phyloP scores from a whole-genome alignment of 2,888 invertebrate species.

The Tyria jacobaeae region DNA sequence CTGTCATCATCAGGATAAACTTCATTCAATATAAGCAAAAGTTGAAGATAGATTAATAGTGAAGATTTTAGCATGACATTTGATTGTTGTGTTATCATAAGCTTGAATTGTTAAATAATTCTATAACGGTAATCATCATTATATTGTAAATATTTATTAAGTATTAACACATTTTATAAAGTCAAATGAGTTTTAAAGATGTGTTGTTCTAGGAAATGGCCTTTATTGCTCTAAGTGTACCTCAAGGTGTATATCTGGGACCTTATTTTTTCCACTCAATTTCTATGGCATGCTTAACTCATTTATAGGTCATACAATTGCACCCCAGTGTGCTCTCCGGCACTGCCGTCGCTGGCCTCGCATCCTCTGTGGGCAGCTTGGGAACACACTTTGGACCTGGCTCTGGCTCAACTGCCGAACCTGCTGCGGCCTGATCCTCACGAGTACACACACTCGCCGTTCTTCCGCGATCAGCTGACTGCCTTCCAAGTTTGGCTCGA shows the following conservation, averaged over 20 bases:
- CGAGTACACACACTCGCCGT: slow-evolving; percentile 91
- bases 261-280: neutral
- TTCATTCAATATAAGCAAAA: too few relatives aligned
- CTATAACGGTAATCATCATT: too few relatives aligned
- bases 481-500: slow-evolving; percentile 98
- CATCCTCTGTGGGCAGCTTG: slow-evolving; percentile 99
- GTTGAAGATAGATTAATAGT: too few relatives aligned
- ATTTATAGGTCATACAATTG: slow-evolving; percentile 94
- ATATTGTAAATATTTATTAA: too few relatives aligned
- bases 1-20: too few relatives aligned
- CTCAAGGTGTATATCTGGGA: neutral
- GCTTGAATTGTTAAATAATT: neutral
- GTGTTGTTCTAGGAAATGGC: neutral
- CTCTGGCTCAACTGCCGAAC: slow-evolving; percentile 95
- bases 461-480: slow-evolving; percentile 99
- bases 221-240: neutral
- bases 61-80: neutral
- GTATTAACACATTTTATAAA: too few relatives aligned
- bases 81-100: neutral
- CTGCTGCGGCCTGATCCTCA: slow-evolving; percentile 88
- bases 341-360: slow-evolving; percentile 95
- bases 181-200: neutral
- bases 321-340: slow-evolving; percentile 97
- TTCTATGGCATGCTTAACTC: neutral
- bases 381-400: slow-evolving; percentile 98